phyloP scores from a whole-genome alignment of 2,888 invertebrate genomes.

The Drosophila conformis region DNA sequence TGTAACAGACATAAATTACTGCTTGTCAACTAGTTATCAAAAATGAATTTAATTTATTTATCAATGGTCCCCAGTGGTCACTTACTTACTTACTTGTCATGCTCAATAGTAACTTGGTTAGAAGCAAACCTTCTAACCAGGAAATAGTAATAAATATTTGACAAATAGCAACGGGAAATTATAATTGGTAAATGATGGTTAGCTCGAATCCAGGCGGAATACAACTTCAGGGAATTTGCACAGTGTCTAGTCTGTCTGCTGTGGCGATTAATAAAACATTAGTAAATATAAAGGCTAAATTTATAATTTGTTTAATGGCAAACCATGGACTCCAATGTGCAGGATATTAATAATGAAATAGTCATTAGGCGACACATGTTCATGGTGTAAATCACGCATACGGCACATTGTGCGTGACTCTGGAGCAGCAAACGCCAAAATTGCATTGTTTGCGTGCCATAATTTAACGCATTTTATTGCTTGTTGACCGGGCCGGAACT shows the following conservation, averaged over 20 bases:
- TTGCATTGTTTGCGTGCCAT: conserved; percentile 36
- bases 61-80: not conserved
- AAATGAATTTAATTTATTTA: not conserved
- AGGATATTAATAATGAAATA: conserved; percentile 38
- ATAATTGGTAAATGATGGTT: not conserved
- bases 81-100: not conserved
- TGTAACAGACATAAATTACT: not conserved
- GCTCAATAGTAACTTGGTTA: not conserved
- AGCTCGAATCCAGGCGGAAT: not conserved
- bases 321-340: not conserved
- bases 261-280: not conserved
- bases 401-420: conserved; percentile 47
- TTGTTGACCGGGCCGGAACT: conserved; percentile 27
- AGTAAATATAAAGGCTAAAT: not conserved
- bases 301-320: not conserved
- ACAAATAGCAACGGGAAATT: not conserved
- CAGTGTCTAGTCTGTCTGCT: not conserved
- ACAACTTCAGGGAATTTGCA: not conserved
- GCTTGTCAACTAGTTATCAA: not conserved
- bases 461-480: conserved; percentile 40
- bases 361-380: conserved; percentile 48
- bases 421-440: conserved; percentile 19
- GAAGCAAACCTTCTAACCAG: not conserved
- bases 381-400: conserved; percentile 61
- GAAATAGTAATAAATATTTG: not conserved